Percentiles rank a stretch among this genome's conserved stretches.
Evolutionary conservation across 2,113 vertebrate genomes (phyloP).

Genomic region (Neopipo cinnamomea): DNA sequence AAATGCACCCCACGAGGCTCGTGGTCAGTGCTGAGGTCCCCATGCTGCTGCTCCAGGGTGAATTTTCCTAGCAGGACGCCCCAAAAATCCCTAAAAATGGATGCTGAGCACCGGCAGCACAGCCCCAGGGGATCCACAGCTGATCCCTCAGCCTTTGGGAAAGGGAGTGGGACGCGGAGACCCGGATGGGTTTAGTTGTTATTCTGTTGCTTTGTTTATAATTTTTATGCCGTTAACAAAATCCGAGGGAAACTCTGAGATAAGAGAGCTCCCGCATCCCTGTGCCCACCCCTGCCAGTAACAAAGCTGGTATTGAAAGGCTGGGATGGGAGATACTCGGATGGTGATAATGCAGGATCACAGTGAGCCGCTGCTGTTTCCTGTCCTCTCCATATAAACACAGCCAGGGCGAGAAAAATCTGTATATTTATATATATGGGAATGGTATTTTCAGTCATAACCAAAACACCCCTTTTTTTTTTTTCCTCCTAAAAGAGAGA

Average conservation of each 20-base stretch:
- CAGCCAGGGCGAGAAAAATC: background rate
- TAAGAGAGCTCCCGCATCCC: background rate
- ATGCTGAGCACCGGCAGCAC: background rate
- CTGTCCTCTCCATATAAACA: background rate
- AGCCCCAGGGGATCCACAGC: too few relatives aligned
- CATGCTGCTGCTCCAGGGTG: background rate
- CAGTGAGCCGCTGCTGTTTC: background rate
- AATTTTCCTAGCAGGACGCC: background rate
- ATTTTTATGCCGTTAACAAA: background rate
- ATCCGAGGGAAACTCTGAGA: background rate
- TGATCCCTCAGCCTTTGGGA: background rate
- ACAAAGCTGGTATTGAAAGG: background rate
- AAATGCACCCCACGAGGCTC: background rate
- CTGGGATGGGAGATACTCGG: background rate
- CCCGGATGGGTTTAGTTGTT: background rate
- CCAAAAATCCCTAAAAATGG: background rate
- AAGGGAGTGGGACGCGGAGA: background rate
- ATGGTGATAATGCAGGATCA: background rate
- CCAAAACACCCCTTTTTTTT: background rate
- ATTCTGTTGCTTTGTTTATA: background rate
- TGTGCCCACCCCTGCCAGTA: background rate
- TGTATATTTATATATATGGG: background rate
- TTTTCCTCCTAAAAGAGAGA: background rate
- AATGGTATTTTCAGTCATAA: background rate
- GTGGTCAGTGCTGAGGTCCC: accelerated